These are phyloP conservation scores for Calliopsis andreniformis DNA, from an alignment of 1,140 invertebrate species.

Conservation along the genomic window DNA sequence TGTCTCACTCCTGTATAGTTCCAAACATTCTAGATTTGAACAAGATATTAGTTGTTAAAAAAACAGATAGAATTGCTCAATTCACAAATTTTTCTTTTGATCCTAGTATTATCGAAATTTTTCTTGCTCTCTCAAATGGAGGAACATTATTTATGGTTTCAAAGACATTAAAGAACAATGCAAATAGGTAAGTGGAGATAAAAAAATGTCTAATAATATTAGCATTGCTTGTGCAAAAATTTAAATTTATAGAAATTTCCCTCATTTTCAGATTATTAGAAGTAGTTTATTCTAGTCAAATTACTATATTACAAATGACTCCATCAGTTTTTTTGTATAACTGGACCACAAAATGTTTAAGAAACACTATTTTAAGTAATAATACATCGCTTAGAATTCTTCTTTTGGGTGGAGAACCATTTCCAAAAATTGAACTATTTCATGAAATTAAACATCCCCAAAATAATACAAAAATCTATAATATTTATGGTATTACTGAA, in stretches of 20 bases:
- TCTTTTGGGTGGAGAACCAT: constrained; percentile 85
- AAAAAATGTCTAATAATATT: not conserved
- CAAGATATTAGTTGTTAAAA: constrained; percentile 80
- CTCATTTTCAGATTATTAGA: constrained; percentile 76
- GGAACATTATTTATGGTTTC: constrained; percentile 86
- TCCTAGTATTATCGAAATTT: constrained; percentile 90
- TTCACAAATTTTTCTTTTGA: constrained; percentile 91
- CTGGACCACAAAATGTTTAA: constrained; percentile 82
- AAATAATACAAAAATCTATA: constrained; percentile 85
- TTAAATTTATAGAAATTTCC: not conserved
- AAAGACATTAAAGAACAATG: constrained; percentile 79
- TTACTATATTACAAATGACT: constrained; percentile 89
- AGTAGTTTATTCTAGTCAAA: constrained; percentile 73
- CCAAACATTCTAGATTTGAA: constrained; percentile 85
- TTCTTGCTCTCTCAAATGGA: constrained; percentile 84
- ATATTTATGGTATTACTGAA: constrained; percentile 92
- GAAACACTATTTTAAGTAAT: constrained; percentile 82
- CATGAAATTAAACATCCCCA: constrained; percentile 78
- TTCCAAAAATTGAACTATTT: constrained; percentile 80
- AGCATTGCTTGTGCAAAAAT: not conserved
- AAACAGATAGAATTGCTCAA: constrained; percentile 86
- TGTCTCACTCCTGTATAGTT: constrained; percentile 84
- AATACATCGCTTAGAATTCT: constrained; percentile 82
- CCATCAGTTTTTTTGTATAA: constrained; percentile 86
- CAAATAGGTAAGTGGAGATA: constrained; percentile 62